These are phyloP conservation scores for Lanius collurio DNA, from an alignment of 2,113 vertebrate genomes.

Conservation along the genomic window DNA sequence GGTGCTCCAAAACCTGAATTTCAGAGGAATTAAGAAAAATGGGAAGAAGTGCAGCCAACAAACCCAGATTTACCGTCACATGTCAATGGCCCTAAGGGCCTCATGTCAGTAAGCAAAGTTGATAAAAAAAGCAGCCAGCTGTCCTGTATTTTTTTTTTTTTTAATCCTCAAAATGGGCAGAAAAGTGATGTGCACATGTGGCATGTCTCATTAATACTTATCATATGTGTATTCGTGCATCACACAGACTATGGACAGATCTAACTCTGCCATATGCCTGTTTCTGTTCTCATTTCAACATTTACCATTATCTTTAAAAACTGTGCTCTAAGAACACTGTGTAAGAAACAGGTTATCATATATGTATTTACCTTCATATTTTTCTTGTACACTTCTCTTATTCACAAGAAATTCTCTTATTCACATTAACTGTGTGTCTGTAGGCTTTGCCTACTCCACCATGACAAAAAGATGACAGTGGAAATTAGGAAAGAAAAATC, in stretches of 20 bases:
- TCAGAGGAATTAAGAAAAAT: not conserved
- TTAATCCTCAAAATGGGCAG: slow-evolving; percentile 33
- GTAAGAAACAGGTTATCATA: not conserved
- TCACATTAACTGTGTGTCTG: not conserved
- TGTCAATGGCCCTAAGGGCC: not conserved
- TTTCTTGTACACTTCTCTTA: not conserved
- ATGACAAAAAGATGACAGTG: not conserved
- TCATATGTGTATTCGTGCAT: slow-evolving; percentile 33
- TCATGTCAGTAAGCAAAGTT: slow-evolving; percentile 1
- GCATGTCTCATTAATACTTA: slow-evolving; percentile 28
- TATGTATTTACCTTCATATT: not conserved
- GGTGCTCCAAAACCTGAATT: not conserved
- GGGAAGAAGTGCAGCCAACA: not conserved
- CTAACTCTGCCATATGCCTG: not conserved
- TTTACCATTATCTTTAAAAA: not conserved
- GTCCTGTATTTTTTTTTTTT: not conserved
- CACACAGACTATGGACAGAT: not conserved
- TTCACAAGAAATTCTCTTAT: not conserved
- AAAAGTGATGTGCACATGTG: slow-evolving; percentile 40
- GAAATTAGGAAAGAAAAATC: not conserved
- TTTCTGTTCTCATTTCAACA: not conserved
- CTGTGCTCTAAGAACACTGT: not conserved
- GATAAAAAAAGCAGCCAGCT: slow-evolving; percentile 41
- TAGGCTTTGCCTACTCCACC: not conserved
- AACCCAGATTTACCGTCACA: not conserved